phyloP scores from a whole-genome alignment of 2,113 vertebrate species.

The Tympanuchus pallidicinctus region DNA sequence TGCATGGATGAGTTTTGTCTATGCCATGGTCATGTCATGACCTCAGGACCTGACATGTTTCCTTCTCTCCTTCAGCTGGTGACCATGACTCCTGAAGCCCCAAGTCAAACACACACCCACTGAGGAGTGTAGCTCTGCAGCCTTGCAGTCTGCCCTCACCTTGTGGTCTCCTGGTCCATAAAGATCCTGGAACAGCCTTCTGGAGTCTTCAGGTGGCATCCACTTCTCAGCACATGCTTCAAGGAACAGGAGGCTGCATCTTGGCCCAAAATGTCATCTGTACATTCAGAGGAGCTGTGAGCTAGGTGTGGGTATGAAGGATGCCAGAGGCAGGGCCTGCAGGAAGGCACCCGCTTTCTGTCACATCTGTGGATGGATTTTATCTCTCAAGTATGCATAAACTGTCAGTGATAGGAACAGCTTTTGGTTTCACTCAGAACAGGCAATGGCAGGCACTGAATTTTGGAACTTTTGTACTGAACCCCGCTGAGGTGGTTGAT shows the following conservation, averaged over 20 bases:
- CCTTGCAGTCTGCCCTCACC: background rate
- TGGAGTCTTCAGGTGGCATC: background rate
- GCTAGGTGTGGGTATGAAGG: background rate
- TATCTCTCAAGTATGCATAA: background rate
- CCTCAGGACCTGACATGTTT: background rate
- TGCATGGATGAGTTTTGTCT: background rate
- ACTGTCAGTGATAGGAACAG: background rate
- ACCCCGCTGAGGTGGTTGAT: accelerated
- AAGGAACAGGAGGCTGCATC: background rate
- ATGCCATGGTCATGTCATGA: accelerated
- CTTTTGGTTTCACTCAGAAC: background rate
- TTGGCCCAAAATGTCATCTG: accelerated
- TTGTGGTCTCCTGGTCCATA: background rate
- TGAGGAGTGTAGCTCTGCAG: background rate
- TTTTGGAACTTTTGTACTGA: background rate
- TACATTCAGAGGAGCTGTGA: background rate
- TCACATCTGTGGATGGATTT: background rate
- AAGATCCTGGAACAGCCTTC: background rate
- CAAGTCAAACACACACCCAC: background rate
- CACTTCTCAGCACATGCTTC: accelerated
- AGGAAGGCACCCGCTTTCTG: background rate
- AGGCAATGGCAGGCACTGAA: background rate
- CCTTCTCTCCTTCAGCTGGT: background rate
- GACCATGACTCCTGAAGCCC: background rate
- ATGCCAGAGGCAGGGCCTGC: background rate